Evolutionary conservation across 2,113 vertebrate species (phyloP).

Genomic region (Heterotilapia buettikoferi): DNA sequence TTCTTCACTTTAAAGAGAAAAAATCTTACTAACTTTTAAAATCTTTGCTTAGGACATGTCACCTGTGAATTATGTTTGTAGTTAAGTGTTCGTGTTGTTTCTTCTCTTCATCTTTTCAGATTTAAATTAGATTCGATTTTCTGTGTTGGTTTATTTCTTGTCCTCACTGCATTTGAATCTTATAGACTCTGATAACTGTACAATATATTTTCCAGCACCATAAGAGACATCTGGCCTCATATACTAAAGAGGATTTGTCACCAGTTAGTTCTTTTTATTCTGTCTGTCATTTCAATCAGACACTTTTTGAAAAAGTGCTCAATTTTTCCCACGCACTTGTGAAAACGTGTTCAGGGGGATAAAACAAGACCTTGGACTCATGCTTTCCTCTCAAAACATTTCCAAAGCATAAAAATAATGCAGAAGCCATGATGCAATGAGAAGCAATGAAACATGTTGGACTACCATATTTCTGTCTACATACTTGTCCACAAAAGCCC

Average conservation of each 20-base stretch:
- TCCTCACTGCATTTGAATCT: background rate
- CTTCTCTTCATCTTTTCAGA: background rate
- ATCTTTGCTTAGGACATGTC: background rate
- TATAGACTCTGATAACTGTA: background rate
- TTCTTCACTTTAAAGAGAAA: background rate
- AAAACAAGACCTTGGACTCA: background rate
- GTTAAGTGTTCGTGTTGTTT: background rate
- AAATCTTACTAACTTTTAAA: background rate
- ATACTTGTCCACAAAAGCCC: background rate
- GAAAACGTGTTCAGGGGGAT: background rate
- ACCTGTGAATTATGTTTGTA: background rate
- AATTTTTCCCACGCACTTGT: background rate
- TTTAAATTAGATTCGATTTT: background rate
- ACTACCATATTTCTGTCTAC: background rate
- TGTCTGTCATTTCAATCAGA: background rate
- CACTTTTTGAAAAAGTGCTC: background rate
- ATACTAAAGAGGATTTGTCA: background rate
- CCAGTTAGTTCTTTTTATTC: background rate
- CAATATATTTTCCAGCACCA: background rate
- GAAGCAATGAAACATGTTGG: background rate
- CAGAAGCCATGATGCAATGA: slow-evolving; percentile 38
- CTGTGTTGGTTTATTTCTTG: background rate
- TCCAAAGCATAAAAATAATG: background rate
- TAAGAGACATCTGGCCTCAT: background rate
- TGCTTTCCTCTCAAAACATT: background rate